Conservation (phyloP, 2,797 vertebrate genomes). For the Myiotriccus ornatus region DNA sequence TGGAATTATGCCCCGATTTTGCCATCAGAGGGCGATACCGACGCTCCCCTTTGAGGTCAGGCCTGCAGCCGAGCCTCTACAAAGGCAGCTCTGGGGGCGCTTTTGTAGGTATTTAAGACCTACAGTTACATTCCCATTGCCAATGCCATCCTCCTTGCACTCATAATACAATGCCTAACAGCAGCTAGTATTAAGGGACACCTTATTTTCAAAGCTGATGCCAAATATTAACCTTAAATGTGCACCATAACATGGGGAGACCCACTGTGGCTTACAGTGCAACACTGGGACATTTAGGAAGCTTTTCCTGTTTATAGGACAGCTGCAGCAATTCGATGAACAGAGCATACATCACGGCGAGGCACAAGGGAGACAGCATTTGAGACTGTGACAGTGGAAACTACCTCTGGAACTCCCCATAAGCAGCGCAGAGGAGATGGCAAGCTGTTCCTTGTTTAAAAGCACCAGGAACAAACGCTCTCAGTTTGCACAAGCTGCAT, state of each 20-base stretch:
- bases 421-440: not conserved
- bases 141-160: not conserved
- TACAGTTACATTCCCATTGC: not conserved
- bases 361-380: slow-evolving; percentile 42
- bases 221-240: slow-evolving; percentile 51
- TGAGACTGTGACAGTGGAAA: slow-evolving; percentile 42
- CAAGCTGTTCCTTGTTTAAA: slow-evolving; percentile 57
- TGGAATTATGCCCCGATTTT: not conserved
- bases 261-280: not conserved
- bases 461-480: slow-evolving; percentile 23
- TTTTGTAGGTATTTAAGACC: slow-evolving; percentile 20
- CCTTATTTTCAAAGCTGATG: slow-evolving; percentile 35
- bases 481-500: slow-evolving; percentile 26
- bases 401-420: slow-evolving; percentile 52
- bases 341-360: slow-evolving; percentile 31
- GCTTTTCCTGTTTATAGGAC: slow-evolving; percentile 47
- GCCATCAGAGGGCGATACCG: slow-evolving; percentile 58
- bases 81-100: not conserved
- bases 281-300: slow-evolving; percentile 24
- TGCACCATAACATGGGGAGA: not conserved
- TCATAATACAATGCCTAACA: slow-evolving; percentile 7
- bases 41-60: slow-evolving; percentile 43
- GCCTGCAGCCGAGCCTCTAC: not conserved
- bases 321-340: slow-evolving; percentile 38
- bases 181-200: slow-evolving; percentile 19